These are phyloP conservation scores for Squalus acanthias DNA, from an alignment of 2,797 vertebrate genomes.

Conservation along the genomic window DNA sequence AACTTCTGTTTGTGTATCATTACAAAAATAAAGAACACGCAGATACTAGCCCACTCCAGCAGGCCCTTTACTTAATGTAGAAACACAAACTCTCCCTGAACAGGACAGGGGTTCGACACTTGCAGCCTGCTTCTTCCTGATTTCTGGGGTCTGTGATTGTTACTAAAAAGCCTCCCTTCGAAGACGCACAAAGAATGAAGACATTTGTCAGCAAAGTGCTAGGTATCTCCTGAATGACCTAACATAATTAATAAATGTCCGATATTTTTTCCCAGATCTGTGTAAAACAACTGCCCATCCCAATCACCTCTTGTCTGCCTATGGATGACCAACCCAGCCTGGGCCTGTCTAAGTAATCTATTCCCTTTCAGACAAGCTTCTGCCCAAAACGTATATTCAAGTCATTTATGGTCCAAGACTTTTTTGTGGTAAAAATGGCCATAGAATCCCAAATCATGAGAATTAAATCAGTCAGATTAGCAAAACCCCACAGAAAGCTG, in stretches of 20 bases:
- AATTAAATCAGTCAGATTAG: neutral
- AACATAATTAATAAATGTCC: neutral
- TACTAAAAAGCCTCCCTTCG: neutral
- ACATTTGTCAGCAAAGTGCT: neutral
- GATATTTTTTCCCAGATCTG: neutral
- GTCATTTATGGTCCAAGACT: neutral
- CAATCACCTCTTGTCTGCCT: neutral
- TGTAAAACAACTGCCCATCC: neutral
- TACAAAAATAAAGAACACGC: neutral
- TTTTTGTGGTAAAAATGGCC: neutral
- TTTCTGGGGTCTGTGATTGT: too few relatives aligned
- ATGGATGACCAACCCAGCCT: neutral
- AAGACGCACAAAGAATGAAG: neutral
- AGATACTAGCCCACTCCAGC: neutral
- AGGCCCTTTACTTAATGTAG: neutral
- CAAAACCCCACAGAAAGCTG: neutral
- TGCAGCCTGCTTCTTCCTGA: neutral
- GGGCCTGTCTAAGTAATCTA: neutral
- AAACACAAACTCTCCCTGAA: neutral
- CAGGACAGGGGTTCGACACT: neutral
- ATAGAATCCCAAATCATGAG: neutral
- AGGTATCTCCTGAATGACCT: neutral
- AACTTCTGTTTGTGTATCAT: neutral
- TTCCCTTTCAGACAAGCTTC: neutral
- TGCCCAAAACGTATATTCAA: neutral